Evolutionary conservation across 2,888 invertebrate genomes (phyloP), one percentile per base, ranked within the genome.

Genomic region (Caenorhabditis sp.): DNA sequence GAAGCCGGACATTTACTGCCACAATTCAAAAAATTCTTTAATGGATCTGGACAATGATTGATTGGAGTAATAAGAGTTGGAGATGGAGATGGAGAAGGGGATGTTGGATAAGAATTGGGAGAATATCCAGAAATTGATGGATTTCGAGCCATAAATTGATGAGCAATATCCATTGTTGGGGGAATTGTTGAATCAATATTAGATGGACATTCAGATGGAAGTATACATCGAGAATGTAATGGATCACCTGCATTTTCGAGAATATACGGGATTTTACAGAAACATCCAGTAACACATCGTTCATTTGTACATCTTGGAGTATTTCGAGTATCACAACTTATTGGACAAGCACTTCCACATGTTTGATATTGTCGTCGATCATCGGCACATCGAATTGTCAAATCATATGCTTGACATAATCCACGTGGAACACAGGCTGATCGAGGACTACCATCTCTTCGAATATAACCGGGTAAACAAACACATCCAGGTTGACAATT

Each of bases 301-400:
- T 82, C 81, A 43, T 59, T 61, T 53, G 78, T 78, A 53, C 81
- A 77, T 75, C 75, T 72, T 49, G 80, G 82, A 21, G 63, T 67
- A 49, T 77, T 78, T 26, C 82, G 50, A 10, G 68, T 77, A 7
- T 74, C 76, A 54, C 82, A 82, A 56, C 77, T 77, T 23, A 82
- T 78, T 2, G 82, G 82, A 59, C 82, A 82, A 8, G 80, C 76
- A 27, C 80, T 80, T 23, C 82, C 82, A 43, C 82, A 82, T 12
- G 77, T 76, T 26, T 78, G 78, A 67, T 82, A 82, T 36, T 79
- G 77, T 27, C 81, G 61, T 12, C 76, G 59, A 1, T 76, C 71
- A 66, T 80, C 80, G 12, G 81, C 76, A 58, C 81, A 82, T 31
- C 74, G 68, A 17, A 79, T 72, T 0, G 81, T 78, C 7, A 77